Evolutionary conservation across 2,888 invertebrate genomes (phyloP), one percentile per base, ranked within the genome.

Genomic region (Leucania comma): DNA sequence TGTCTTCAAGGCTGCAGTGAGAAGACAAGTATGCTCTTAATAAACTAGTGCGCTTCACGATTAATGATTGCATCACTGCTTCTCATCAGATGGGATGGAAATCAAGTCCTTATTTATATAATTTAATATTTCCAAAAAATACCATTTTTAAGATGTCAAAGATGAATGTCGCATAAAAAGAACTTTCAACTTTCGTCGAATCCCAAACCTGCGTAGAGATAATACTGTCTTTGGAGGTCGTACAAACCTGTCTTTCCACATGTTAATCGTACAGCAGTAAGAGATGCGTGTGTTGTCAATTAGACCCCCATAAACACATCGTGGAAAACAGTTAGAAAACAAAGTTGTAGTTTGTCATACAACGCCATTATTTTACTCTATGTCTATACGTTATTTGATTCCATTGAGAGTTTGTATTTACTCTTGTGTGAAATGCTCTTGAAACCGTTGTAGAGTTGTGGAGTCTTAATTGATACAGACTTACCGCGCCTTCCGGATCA

Each of bases 211-310:
- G 17, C 17, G 1, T 58, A 38, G 12, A 62, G 66, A 71, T 35
- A 62, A 14, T 14, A 22, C 56, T 22, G 53, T 20, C 10, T 76
- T 54, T 62, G 46, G 64, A 51, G 14, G 50, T 58, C 32, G 10
- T 81, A 66, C 26, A 68, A 66, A 61, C 35, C 42, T 17, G 57
- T 54, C 35, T 42, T 53, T 42, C n/a, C 54, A 72, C 10, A 58
- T 78, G 81, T 51, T 74, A 74, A 83, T 54, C 48, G 26, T 20
- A 22, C 38, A 67, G 54, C 67, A 71, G 68, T 68, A 57, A 58
- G n/a, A 66, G 29, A 14, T 67, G 29, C 79, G 75, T 82, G 72
- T 48, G 26, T 70, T 73, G 68, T 58, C 69, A 79, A 76, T 82
- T 82, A 79, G 79, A 57, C 14, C 48, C 32, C 14, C 54, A 72